Evolutionary conservation across 2,888 invertebrate species (phyloP).

Genomic region (Oegoconia quadripuncta): DNA sequence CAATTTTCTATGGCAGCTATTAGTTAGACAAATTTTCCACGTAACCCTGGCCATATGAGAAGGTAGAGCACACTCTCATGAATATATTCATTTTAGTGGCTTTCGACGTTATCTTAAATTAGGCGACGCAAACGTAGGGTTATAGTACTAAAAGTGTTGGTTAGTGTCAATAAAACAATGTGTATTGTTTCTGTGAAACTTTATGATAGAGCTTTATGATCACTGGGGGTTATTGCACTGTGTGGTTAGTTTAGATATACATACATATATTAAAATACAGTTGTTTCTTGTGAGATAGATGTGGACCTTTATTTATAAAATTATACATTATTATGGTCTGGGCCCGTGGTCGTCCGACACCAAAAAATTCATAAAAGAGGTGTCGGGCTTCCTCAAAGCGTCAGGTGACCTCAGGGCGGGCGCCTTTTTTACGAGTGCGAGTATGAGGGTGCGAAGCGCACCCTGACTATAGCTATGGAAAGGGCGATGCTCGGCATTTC

Average conservation of each 20-base stretch:
- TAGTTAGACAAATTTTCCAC: slow-evolving; percentile 7
- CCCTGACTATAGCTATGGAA: too few relatives aligned
- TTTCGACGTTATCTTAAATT: slow-evolving; percentile 9
- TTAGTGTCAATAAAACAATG: slow-evolving; percentile 9
- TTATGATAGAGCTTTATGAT: slow-evolving; percentile 29
- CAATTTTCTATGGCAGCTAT: slow-evolving; percentile 2
- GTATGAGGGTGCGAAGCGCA: too few relatives aligned
- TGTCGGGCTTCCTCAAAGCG: too few relatives aligned
- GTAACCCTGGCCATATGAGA: slow-evolving; percentile 8
- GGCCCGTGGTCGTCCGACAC: too few relatives aligned
- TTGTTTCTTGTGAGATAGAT: too few relatives aligned
- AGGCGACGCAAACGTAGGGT: background rate
- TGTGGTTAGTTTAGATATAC: background rate
- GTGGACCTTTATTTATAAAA: too few relatives aligned
- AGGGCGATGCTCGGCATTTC: too few relatives aligned
- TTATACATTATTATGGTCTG: too few relatives aligned
- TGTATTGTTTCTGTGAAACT: slow-evolving; percentile 28
- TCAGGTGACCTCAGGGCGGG: too few relatives aligned
- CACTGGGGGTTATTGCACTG: background rate
- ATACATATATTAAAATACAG: too few relatives aligned
- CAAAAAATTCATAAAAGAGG: too few relatives aligned
- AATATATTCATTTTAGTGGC: slow-evolving; percentile 13
- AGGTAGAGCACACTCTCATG: slow-evolving; percentile 10
- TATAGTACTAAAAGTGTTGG: slow-evolving; percentile 3
- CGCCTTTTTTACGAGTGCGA: too few relatives aligned